These are phyloP conservation scores for Calcarius ornatus DNA, from an alignment of 2,113 vertebrate genomes.

Conservation along the genomic window DNA sequence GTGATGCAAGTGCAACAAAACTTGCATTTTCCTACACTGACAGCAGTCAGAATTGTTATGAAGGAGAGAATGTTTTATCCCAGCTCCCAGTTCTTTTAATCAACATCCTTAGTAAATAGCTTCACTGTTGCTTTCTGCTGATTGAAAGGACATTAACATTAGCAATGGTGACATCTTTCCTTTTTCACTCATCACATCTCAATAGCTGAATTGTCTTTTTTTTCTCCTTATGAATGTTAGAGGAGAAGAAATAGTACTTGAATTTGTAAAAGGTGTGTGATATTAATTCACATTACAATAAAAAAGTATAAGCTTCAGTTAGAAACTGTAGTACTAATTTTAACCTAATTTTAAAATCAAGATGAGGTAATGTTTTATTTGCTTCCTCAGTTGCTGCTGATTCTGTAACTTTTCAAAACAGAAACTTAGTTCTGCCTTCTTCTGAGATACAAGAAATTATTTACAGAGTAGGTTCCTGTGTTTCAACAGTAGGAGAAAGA, in stretches of 20 bases:
- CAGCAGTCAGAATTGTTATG: background rate
- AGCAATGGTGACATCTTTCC: background rate
- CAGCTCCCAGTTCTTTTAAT: background rate
- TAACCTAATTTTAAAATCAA: background rate
- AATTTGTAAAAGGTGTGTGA: background rate
- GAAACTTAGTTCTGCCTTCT: background rate
- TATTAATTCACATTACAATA: background rate
- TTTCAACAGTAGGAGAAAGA: background rate
- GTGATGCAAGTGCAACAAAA: background rate
- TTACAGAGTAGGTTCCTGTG: background rate
- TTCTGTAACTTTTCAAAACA: background rate
- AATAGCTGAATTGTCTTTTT: background rate
- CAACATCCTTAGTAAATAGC: background rate
- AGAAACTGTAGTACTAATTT: background rate
- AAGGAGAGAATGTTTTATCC: background rate
- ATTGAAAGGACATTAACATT: background rate
- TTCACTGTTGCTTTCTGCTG: background rate
- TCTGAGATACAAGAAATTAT: background rate
- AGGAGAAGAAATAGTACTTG: background rate
- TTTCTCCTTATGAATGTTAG: background rate
- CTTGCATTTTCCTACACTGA: background rate
- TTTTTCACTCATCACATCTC: background rate
- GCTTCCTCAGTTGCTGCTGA: background rate
- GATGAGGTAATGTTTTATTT: background rate
- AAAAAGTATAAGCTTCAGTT: background rate